Evolutionary conservation across 2,888 invertebrate species (phyloP).

Genomic region (Tinea trinotella): DNA sequence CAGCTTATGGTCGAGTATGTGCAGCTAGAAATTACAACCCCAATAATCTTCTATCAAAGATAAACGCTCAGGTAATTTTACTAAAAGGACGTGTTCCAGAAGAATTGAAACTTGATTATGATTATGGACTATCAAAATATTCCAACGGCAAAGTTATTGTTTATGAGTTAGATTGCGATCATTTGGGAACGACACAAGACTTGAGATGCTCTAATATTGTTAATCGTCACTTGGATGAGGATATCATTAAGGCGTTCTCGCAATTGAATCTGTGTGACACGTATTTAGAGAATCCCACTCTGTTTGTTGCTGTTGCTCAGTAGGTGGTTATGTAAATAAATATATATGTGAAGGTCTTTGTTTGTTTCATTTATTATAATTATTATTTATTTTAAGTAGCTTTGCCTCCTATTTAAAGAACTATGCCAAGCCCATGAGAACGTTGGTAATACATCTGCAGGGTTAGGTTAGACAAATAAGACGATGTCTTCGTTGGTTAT

Average conservation of each 20-base stretch:
- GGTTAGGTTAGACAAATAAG: too few relatives aligned
- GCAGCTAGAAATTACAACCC: conserved; percentile 26
- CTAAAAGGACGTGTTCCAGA: conserved; percentile 25
- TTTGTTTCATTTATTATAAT: too few relatives aligned
- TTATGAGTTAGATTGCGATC: conserved; percentile 29
- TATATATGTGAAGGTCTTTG: too few relatives aligned
- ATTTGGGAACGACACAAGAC: conserved; percentile 29
- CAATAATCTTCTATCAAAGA: conserved; percentile 19
- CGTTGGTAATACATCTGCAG: too few relatives aligned
- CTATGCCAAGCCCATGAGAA: too few relatives aligned
- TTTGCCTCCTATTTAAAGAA: too few relatives aligned
- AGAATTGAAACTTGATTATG: neutral
- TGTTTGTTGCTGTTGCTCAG: conserved; percentile 22
- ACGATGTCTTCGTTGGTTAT: too few relatives aligned
- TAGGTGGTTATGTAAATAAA: too few relatives aligned
- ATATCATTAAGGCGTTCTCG: conserved; percentile 31
- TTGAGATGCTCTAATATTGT: conserved; percentile 33
- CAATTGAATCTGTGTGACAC: conserved; percentile 38
- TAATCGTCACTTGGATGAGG: conserved; percentile 33
- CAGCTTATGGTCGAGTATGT: conserved; percentile 28
- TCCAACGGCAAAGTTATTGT: conserved; percentile 29
- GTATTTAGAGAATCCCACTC: conserved; percentile 25
- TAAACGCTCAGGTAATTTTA: conserved; percentile 34
- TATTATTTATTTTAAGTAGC: too few relatives aligned
- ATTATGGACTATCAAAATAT: conserved; percentile 27